Base-by-base conservation (phyloP, 2,888 invertebrate species). In the Scaptomyza parva region DNA sequence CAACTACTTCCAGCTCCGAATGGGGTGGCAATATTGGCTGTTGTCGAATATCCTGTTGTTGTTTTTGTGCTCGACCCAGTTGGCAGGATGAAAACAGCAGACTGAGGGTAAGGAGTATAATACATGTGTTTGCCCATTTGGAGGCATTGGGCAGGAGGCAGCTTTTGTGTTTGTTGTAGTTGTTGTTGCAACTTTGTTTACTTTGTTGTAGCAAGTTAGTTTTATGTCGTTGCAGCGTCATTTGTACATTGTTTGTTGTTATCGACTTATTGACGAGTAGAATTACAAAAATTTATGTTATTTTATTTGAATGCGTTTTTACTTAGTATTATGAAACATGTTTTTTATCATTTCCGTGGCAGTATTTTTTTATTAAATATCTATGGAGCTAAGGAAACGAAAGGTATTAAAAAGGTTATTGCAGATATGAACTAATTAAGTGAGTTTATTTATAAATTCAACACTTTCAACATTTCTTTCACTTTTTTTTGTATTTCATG, bases 191-290 rank as follows among this genome's bases (percentile, higher is more conserved):
- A 43, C n/a, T 54, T 26, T 62, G 75, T 67, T 54, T 58, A 54
- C 24, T 71, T 66, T 62, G 68, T 61, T 70, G 63, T 17, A 54
- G 73, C 65, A 65, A 72, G 66, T 77, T 77, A 48, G 75, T 68
- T 84, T 67, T 70, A 68, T 58, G 58, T 63, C 70, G 77, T 81
- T 84, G 85, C 78, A 86, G 62, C 86, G 71, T 86, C 87, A 85
- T 88, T 88, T 81, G 88, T 86, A 87, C 87, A 87, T 88, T 76
- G 75, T 84, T 88, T 88, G n/a, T 57, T 52, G 14, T 37, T 68
- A 68, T 66, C 51, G 48, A 71, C 66, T 63, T 65, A 37, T 53
- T 40, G 43, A 45, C 47, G 47, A 47, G 61, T 70, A 62, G 47
- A 62, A 53, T 55, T 45, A 26, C 51, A 60, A 63, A 68, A 60